Evolutionary conservation across 2,888 invertebrate species (phyloP).

Genomic region (Hirtodrosophila trivittata): DNA sequence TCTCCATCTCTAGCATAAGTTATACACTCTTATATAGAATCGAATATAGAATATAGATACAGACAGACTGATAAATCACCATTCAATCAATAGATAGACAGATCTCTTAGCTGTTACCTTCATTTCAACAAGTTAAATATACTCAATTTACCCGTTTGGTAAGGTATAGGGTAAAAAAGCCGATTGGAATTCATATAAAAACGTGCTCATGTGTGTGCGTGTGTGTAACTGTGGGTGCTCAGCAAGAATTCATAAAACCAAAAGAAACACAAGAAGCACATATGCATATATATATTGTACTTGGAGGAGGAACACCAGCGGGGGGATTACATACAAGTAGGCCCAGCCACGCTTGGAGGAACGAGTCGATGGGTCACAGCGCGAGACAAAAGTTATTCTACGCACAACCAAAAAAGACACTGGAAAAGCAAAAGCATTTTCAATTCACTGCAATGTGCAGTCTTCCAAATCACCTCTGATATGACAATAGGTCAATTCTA

Average conservation of each 20-base stretch:
- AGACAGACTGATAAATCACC: too few species aligned
- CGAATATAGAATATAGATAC: too few species aligned
- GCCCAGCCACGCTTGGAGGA: slow-evolving; percentile 5
- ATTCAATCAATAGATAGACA: too few species aligned
- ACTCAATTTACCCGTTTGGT: not conserved
- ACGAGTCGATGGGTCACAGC: slow-evolving; percentile 56
- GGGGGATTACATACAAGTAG: slow-evolving; percentile 36
- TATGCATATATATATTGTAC: slow-evolving; percentile 47
- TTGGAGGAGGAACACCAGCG: slow-evolving; percentile 24
- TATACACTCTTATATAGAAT: too few species aligned
- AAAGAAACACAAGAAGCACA: slow-evolving; percentile 48
- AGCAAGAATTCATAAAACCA: slow-evolving; percentile 48
- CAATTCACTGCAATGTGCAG: too few species aligned
- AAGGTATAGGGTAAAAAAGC: not conserved
- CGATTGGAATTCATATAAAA: slow-evolving; percentile 49
- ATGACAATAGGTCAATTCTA: too few species aligned
- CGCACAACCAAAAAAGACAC: slow-evolving; percentile 40
- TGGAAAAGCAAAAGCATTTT: too few species aligned
- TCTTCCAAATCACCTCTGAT: too few species aligned
- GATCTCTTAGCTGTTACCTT: not conserved
- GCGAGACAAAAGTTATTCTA: slow-evolving; percentile 58
- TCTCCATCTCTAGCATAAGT: too few species aligned
- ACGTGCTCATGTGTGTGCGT: slow-evolving; percentile 14
- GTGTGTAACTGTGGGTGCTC: slow-evolving; percentile 8
- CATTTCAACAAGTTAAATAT: not conserved